Evolutionary conservation across 2,888 invertebrate species (phyloP), one percentile per base, ranked within the genome.

Genomic region (Limnephilus rhombicus): DNA sequence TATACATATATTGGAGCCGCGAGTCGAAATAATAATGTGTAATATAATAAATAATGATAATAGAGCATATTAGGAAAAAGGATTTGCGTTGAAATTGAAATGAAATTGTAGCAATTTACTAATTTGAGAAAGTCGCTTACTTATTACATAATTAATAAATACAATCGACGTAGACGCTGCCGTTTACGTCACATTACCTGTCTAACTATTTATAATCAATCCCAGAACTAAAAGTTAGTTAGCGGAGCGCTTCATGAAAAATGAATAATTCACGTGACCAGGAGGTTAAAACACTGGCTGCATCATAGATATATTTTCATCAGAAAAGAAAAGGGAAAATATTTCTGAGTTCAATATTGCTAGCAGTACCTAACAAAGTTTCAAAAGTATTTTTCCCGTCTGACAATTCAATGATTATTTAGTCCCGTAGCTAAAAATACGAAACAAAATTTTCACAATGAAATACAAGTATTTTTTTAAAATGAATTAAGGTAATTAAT

Each of bases 221-320:
- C 45, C 45, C 86, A n/a, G 15, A 86, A 86, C 86, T n/a, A 49
- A 86, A 86, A 49, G n/a, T 86, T 86, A 49, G 49, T 49, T 86
- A 86, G 49, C 24, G 49, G 5, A 29, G 86, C 86, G 12, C 29
- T 49, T 45, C 45, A 37, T n/a, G 31, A 45, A 86, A 86, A 86
- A 49, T 13, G 12, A 86, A 45, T 86, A 29, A 86, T 86, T 86
- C 86, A 86, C 41, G 29, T 49, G 2, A 83, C 37, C 83, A 3
- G 37, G 37, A 18, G 37, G 24, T 37, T 37, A 37, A 83, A 37
- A 83, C 3, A 15, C 7, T 11, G 37, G 37, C 18, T 68, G 24
- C 9, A 4, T 68, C 7, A 9, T 68, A 24, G 68, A 2, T 5
- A 68, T 68, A n/a, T 53, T 53, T 53, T 53, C 18, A 18, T 68